Conservation (phyloP, 2,113 vertebrate species). For the Hepsetus odoe region DNA sequence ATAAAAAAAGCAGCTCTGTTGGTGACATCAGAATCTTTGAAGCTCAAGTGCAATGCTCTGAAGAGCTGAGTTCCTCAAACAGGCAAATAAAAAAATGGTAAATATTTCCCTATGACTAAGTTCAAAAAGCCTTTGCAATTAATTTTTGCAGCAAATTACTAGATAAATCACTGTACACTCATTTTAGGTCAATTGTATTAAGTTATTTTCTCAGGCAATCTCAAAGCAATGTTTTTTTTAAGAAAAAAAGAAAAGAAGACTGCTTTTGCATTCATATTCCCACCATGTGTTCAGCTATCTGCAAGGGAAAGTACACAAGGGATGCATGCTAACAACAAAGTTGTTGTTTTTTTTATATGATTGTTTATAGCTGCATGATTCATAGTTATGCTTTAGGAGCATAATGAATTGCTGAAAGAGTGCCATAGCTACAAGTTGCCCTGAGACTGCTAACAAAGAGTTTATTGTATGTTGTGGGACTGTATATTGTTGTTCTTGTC, state of each 20-base stretch:
- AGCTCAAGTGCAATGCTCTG: not conserved
- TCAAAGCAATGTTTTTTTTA: not conserved
- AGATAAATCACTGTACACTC: not conserved
- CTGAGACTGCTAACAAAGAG: not conserved
- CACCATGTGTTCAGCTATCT: not conserved
- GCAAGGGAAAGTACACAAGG: conserved; percentile 1
- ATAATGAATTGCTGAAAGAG: conserved; percentile 1
- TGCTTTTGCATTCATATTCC: not conserved
- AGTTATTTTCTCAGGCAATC: not conserved
- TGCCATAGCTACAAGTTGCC: not conserved
- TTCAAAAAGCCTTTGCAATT: not conserved
- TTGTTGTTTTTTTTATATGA: conserved; percentile 23
- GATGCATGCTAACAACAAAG: not conserved
- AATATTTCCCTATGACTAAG: not conserved
- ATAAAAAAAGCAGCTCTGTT: not conserved
- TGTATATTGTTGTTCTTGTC: not conserved
- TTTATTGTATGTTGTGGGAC: not conserved
- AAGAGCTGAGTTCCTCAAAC: not conserved
- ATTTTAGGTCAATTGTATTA: not conserved
- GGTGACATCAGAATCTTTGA: not conserved
- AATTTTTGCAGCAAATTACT: not conserved
- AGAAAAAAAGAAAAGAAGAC: not conserved
- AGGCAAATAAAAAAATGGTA: not conserved
- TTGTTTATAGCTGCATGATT: not conserved
- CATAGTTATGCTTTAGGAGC: conserved; percentile 16